Percentiles rank a stretch among this genome's conserved stretches.
Conservation (phyloP, 2,797 vertebrate genomes). For the Ficedula albicollis region DNA sequence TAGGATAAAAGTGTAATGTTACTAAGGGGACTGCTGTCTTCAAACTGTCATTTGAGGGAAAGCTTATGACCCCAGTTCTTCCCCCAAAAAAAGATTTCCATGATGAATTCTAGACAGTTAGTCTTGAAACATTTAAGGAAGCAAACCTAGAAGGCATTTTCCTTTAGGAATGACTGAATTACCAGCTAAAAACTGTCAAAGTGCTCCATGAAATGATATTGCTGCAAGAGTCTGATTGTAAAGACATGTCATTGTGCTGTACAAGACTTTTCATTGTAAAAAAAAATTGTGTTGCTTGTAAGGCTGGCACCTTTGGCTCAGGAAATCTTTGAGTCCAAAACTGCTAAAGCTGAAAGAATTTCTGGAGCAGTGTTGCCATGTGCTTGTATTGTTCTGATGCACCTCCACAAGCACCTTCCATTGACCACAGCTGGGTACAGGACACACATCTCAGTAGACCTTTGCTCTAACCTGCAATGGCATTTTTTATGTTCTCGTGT, state of each 20-base stretch:
- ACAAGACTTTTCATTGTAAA: not conserved
- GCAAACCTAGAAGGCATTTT: not conserved
- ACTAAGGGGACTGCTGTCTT: not conserved
- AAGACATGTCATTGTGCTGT: not conserved
- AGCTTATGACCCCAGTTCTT: not conserved
- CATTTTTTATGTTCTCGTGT: not conserved
- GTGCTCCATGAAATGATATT: not conserved
- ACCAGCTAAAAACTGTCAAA: not conserved
- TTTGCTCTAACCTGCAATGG: conserved; percentile 21
- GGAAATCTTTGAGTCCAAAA: conserved; percentile 4
- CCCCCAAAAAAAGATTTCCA: not conserved
- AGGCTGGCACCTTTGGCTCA: not conserved
- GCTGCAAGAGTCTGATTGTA: not conserved
- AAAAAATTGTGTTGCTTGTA: not conserved
- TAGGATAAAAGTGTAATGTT: not conserved
- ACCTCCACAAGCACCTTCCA: not conserved
- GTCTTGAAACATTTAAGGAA: conserved; percentile 37
- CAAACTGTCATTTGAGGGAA: not conserved
- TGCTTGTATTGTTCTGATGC: not conserved
- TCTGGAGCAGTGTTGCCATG: not conserved
- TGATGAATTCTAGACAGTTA: not conserved
- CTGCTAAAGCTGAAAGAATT: conserved; percentile 1
- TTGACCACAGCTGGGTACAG: not conserved
- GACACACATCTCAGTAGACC: not conserved
- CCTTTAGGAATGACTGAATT: not conserved